phyloP scores from a whole-genome alignment of 2,888 invertebrate genomes.

The Aradus depressus region DNA sequence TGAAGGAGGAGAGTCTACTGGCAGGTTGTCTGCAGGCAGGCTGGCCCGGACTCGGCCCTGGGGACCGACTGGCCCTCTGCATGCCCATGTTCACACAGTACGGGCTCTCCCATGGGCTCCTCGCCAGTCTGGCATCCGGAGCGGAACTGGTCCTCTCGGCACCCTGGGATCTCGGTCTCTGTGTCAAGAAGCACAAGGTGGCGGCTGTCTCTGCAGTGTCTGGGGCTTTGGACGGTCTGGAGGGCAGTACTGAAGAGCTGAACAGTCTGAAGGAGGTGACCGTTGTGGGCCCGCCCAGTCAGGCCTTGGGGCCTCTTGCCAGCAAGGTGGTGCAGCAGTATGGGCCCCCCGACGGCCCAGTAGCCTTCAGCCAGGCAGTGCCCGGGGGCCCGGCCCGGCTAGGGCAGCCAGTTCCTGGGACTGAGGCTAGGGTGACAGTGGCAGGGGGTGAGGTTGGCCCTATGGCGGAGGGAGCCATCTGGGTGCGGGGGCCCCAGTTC shows the following conservation, averaged over 20 bases:
- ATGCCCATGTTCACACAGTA: conserved; percentile 55
- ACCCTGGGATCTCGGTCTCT: conserved; percentile 51
- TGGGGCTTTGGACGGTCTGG: conserved; percentile 5
- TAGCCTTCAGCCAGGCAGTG: conserved; percentile 19
- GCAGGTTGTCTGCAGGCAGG: conserved; percentile 24
- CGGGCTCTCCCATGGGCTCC: conserved; percentile 58
- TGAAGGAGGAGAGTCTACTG: conserved; percentile 42
- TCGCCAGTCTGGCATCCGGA: conserved; percentile 48
- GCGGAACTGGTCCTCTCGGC: conserved; percentile 50
- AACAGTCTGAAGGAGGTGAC: conserved; percentile 17
- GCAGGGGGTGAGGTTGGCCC: conserved; percentile 18
- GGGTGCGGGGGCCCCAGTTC: conserved; percentile 23
- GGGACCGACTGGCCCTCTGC: conserved; percentile 49
- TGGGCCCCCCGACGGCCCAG: conserved; percentile 23
- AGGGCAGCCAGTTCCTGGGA: conserved; percentile 21
- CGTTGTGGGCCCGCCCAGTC: conserved; percentile 11
- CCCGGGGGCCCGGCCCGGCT: conserved; percentile 9
- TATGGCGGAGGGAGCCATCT: conserved; percentile 21
- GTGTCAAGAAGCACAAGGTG: conserved; percentile 52
- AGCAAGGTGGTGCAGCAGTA: conserved; percentile 22
- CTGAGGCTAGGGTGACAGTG: conserved; percentile 20
- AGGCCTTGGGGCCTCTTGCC: conserved; percentile 8
- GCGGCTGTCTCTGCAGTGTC: conserved; percentile 16
- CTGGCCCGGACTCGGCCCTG: conserved; percentile 33
- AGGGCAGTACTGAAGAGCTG: conserved; percentile 9